Percentiles rank a stretch among this genome's conserved stretches.
phyloP scores from a whole-genome alignment of 2,113 vertebrate genomes.

The Petaurus breviceps region DNA sequence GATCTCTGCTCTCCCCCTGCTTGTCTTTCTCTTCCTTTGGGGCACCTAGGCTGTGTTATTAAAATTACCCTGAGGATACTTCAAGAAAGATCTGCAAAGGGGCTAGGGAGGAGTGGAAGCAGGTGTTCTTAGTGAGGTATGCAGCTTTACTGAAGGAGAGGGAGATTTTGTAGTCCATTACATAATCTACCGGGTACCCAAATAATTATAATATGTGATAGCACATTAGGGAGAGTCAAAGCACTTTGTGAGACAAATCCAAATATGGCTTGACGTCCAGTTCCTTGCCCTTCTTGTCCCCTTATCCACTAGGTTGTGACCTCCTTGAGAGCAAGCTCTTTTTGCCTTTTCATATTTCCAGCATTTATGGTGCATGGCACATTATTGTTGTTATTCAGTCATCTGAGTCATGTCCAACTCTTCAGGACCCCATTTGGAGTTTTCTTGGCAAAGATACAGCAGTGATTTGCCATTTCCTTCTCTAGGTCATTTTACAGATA shows the following conservation, averaged over 20 bases:
- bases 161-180: background rate
- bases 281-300: background rate
- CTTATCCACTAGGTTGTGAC: background rate
- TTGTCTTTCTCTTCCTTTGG: background rate
- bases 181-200: background rate
- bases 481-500: background rate
- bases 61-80: background rate
- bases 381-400: too few species aligned
- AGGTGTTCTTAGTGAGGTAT: background rate
- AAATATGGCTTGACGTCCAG: background rate
- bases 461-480: background rate
- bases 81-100: background rate
- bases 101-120: background rate
- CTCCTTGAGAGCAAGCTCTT: background rate
- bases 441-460: background rate
- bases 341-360: background rate
- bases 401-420: background rate
- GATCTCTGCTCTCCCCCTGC: too few species aligned
- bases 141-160: background rate
- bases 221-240: background rate
- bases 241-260: background rate
- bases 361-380: background rate
- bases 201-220: background rate
- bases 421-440: background rate
- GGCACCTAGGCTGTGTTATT: background rate